Conservation (phyloP, 2,888 invertebrate genomes). For the Cryptosula pallasiana region DNA sequence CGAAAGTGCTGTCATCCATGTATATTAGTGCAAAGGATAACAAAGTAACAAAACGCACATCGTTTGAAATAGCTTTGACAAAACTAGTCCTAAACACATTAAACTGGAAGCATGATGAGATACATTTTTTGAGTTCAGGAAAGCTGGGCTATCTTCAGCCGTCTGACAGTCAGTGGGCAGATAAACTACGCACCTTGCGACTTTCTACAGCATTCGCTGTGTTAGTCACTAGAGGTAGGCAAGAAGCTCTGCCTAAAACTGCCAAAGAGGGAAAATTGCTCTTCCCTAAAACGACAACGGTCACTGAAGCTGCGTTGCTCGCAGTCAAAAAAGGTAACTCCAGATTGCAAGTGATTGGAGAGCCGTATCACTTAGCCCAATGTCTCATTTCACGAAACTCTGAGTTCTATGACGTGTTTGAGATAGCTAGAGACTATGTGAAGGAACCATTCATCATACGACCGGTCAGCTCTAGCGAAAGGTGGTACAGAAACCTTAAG, state of each 20-base stretch:
- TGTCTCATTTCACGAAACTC: conserved; percentile 86
- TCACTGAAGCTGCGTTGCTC: conserved; percentile 63
- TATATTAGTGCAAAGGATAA: background rate
- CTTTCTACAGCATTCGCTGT: conserved; percentile 76
- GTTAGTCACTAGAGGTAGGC: conserved; percentile 75
- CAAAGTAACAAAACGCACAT: conserved; percentile 9
- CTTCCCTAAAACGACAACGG: conserved; percentile 57
- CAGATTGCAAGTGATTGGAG: conserved; percentile 45
- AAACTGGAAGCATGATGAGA: conserved; percentile 78
- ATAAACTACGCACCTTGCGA: conserved; percentile 54
- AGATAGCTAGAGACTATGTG: conserved; percentile 66
- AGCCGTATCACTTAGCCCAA: conserved; percentile 82
- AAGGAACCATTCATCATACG: conserved; percentile 10
- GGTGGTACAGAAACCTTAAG: conserved; percentile 14
- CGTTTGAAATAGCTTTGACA: conserved; percentile 12
- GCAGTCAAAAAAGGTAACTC: background rate
- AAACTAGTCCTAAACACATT: conserved; percentile 78
- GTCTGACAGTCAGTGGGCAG: conserved; percentile 70
- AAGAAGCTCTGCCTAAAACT: conserved; percentile 31
- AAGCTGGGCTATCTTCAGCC: conserved; percentile 81
- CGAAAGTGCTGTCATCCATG: background rate
- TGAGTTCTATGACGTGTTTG: conserved; percentile 88
- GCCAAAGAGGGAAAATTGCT: conserved; percentile 29
- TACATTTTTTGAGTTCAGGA: conserved; percentile 83
- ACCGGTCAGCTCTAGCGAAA: conserved; percentile 11